Base-by-base conservation (phyloP, 2,888 invertebrate species). In the Cosmia trapezina region DNA sequence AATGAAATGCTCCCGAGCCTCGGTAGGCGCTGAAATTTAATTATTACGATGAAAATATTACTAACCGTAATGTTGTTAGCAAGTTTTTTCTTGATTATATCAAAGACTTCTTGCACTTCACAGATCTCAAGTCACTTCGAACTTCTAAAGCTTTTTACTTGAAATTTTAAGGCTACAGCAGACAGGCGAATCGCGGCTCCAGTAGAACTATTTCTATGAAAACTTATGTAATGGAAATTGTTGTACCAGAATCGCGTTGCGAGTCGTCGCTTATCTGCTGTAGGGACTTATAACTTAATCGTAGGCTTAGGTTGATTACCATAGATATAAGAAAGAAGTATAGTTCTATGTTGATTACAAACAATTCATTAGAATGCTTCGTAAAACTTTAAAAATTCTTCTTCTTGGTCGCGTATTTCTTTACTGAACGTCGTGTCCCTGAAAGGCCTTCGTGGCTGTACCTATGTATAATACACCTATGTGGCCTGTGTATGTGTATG, bases 1-100 rank as follows among this genome's bases (percentile, higher is more conserved):
- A 66, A 76, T 79, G 9, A 79, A 83, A 82, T 65, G 45, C 37
- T 68, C 72, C 41, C 54, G 33, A 65, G 61, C 28, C 51, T 49
- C 43, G 19, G 47, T 19, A 37, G 22, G 19, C 67, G 49, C n/a
- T 70, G 54, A 28, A 75, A 71, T 75, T 61, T 67, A 51, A 70
- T 69, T 69, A 61, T 68, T 43, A 41, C 0, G 11, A 65, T 70
- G 41, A 57, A 83, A 83, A 54, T 76, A 70, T 67, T 33, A 49
- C 45, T 70, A 14, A 4, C 4, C 3, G 51, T 63, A 14, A 6
- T 63, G 5, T 51, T 51, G n/a, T 33, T 7, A 9, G 14, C 33
- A n/a, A 51, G 28, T n/a, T 51, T 51, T 62, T 63, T 33, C 62
- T 33, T 51, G 33, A n/a, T 49, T 14, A 8, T 41, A 47, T 22